Evolutionary conservation across 2,888 invertebrate species (phyloP).

Genomic region (Clunio marinus): DNA sequence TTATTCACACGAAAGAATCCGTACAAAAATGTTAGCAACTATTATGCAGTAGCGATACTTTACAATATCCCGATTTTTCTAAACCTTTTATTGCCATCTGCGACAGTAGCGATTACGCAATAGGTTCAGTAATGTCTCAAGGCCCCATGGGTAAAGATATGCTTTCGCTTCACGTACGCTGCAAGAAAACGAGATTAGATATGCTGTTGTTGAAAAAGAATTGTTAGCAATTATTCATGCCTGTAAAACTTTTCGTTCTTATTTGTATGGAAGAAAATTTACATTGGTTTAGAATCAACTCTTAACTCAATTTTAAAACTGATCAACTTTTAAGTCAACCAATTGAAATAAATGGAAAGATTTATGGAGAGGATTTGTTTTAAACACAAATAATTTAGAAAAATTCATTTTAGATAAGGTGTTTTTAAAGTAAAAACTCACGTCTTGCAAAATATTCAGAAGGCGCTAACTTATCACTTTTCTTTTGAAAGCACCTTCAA

Average conservation of each 20-base stretch:
- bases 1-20: conserved; percentile 25
- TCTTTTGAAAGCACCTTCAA: too few species aligned
- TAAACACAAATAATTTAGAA: too few species aligned
- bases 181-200: conserved; percentile 40
- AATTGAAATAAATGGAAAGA: too few species aligned
- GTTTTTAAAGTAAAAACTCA: conserved; percentile 41
- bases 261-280: conserved; percentile 44
- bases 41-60: conserved; percentile 38
- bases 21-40: conserved; percentile 35
- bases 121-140: conserved; percentile 43
- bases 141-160: conserved; percentile 41
- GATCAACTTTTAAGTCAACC: too few species aligned
- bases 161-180: conserved; percentile 44
- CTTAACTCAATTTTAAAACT: conserved; percentile 42
- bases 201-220: conserved; percentile 44
- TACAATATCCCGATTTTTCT: conserved; percentile 44
- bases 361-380: too few species aligned
- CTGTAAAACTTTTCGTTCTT: conserved; percentile 43
- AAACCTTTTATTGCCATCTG: conserved; percentile 44
- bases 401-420: too few species aligned
- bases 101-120: conserved; percentile 43
- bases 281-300: conserved; percentile 45
- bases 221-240: conserved; percentile 43
- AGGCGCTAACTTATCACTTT: too few species aligned
- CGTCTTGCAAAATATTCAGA: too few species aligned